phyloP scores from a whole-genome alignment of 2,888 invertebrate genomes.

The Eupeodes latifasciatus region DNA sequence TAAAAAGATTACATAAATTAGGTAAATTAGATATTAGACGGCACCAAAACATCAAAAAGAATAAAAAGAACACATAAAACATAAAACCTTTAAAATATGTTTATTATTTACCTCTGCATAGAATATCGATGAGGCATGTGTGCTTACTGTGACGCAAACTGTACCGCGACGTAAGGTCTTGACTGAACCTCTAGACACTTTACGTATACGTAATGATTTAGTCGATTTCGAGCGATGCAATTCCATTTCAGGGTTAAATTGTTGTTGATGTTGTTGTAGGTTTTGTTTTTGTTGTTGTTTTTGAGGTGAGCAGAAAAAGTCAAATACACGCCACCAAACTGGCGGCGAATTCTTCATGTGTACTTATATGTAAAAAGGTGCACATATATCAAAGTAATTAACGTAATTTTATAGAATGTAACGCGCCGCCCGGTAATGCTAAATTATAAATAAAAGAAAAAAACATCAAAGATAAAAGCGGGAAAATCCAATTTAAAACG shows the following conservation, averaged over 20 bases:
- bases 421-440: conserved; percentile 24
- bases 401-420: conserved; percentile 4
- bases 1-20: conserved; percentile 65
- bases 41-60: background rate
- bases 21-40: conserved; percentile 30
- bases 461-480: background rate
- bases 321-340: conserved; percentile 44
- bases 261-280: conserved; percentile 11
- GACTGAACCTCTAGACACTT: conserved; percentile 79
- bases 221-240: conserved; percentile 80
- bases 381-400: background rate
- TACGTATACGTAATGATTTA: conserved; percentile 80
- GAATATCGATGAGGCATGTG: conserved; percentile 80
- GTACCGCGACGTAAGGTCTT: conserved; percentile 79
- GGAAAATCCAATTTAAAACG: conserved; percentile 63
- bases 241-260: conserved; percentile 78
- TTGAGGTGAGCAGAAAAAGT: conserved; percentile 21
- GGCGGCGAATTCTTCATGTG: conserved; percentile 45
- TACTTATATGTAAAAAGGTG: background rate
- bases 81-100: background rate
- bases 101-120: conserved; percentile 78
- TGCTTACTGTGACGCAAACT: conserved; percentile 79
- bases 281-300: conserved; percentile 2
- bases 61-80: background rate
- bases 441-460: background rate